Percentiles rank a stretch among this genome's conserved stretches.
Evolutionary conservation across 2,113 vertebrate species (phyloP).

Genomic region (Ifrita kowaldi): DNA sequence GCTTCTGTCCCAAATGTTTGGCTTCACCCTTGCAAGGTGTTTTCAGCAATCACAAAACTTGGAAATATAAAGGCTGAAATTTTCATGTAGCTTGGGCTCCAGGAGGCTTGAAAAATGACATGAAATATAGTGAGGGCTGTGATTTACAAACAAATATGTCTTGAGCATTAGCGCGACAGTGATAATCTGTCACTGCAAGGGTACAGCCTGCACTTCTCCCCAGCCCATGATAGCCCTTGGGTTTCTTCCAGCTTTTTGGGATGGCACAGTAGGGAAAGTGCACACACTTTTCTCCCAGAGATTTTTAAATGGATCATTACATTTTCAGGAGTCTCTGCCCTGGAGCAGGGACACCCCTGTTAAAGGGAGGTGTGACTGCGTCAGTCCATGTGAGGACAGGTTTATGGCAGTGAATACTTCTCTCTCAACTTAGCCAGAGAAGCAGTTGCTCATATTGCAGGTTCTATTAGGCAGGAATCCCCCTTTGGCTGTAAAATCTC

Average conservation of each 20-base stretch:
- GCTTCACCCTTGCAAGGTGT: background rate
- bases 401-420: background rate
- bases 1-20: background rate
- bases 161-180: background rate
- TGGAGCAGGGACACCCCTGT: background rate
- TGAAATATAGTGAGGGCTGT: background rate
- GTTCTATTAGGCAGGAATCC: background rate
- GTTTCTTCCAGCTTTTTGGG: background rate
- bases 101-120: background rate
- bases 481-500: background rate
- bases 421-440: background rate
- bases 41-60: background rate
- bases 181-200: background rate
- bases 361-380: background rate
- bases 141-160: background rate
- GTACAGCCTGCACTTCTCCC: background rate
- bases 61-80: background rate
- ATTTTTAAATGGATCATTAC: background rate
- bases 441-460: background rate
- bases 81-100: background rate
- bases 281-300: accelerated
- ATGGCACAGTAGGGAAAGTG: background rate
- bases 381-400: background rate
- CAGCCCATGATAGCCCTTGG: background rate
- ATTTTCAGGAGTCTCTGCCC: background rate